Base-by-base conservation (phyloP, 2,113 vertebrate genomes). In the Scopus umbretta region DNA sequence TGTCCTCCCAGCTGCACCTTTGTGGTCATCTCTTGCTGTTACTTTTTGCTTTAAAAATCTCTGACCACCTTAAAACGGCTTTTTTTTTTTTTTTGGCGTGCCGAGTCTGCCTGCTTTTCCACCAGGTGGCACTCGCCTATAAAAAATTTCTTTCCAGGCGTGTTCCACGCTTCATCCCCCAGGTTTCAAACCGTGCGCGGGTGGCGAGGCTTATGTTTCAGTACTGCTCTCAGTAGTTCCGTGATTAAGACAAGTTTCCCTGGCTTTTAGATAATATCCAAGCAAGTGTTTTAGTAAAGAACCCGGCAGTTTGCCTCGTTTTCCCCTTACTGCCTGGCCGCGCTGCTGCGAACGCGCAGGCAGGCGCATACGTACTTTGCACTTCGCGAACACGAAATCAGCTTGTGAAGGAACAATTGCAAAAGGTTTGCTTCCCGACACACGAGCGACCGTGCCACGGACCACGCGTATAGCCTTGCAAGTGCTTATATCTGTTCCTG, bases 61-160 rank as follows among this genome's bases (percentile, higher is more conserved):
- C 8, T 17, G 94, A 90, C 96, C 66, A 95, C 97, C 96, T 97
- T 97, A 98, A 97, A 70, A 23, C 7, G 19, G 27, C 7, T 62
- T 73, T 76, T 52, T 52, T 23, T 43, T 7, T 62, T 73, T 76
- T 52, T 52, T 23, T 43, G 2, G 6, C 25, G 66, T 73, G 62
- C 49, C 12, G 11, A 5, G 12, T 13, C 38, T 93, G 90, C 38
- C 19, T 1, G 1, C 2, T 16, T 7, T 42, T 53, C 96, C 98
- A 96, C 95, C 94, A 98, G 98, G 84, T 97, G 98, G 96, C 98
- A 96, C 82, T 95, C 86, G 74, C 53, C 42, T 73, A 58, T 82
- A 59, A 94, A 58, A 38, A 38, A 6, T 73, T 20, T 68, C 76
- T 87, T 5, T 34, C 18, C 4, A 20, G 23, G 17, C 18, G 5